These are phyloP conservation scores for Trichogramma evanescens DNA, from an alignment of 2,888 invertebrate genomes.

Conservation along the genomic window DNA sequence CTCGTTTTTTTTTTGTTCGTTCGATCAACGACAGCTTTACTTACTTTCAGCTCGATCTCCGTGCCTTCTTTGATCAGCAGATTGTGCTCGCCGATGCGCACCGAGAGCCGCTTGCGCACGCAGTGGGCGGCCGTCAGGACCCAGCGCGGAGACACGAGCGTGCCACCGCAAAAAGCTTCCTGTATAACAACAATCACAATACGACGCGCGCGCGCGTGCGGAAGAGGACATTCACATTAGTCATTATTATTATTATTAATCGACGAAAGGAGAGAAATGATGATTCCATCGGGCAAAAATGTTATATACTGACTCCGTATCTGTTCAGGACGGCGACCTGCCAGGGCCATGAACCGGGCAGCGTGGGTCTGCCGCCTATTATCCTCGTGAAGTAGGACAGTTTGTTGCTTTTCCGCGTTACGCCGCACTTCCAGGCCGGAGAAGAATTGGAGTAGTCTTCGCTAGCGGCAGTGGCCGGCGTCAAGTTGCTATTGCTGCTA, in stretches of 20 bases:
- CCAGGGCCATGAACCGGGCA: constrained; percentile 88
- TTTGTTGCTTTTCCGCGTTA: constrained; percentile 32
- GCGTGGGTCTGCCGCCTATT: constrained; percentile 76
- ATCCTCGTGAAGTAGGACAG: constrained; percentile 57
- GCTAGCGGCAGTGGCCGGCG: constrained; percentile 17
- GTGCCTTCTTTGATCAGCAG: constrained; percentile 65
- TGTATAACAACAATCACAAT: constrained; percentile 34
- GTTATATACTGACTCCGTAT: constrained; percentile 56
- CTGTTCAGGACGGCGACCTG: constrained; percentile 85
- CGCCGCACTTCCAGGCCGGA: constrained; percentile 38
- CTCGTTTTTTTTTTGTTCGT: neutral
- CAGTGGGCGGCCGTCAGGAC: constrained; percentile 85
- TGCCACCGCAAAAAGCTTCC: constrained; percentile 87
- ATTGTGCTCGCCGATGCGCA: constrained; percentile 82
- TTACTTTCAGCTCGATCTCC: constrained; percentile 68
- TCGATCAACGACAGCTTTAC: neutral
- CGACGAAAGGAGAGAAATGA: too few species aligned
- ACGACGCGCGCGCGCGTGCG: neutral
- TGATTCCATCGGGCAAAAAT: neutral
- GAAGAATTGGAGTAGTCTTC: constrained; percentile 16
- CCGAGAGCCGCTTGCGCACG: constrained; percentile 67
- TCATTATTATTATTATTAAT: neutral
- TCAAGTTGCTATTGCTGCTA: constrained; percentile 25
- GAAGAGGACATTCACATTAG: neutral
- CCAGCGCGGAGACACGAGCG: constrained; percentile 74